Evolutionary conservation across 2,888 invertebrate genomes (phyloP).

Genomic region (Phaonia tiefii): DNA sequence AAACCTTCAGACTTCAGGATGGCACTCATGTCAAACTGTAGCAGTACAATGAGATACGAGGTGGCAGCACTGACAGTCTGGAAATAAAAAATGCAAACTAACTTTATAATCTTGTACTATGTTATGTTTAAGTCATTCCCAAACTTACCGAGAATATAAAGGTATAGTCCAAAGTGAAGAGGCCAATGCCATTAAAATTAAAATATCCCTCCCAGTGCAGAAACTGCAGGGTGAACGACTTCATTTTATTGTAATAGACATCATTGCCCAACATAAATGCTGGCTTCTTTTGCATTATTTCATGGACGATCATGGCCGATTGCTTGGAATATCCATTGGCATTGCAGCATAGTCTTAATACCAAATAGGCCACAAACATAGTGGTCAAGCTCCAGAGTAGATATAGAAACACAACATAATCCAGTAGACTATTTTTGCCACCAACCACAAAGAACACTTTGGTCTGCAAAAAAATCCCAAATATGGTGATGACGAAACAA

Average conservation of each 20-base stretch:
- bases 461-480: constrained; percentile 78
- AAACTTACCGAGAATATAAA: constrained; percentile 80
- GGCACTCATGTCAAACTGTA: constrained; percentile 79
- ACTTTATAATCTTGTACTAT: too few species aligned
- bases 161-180: constrained; percentile 80
- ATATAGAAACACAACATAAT: constrained; percentile 76
- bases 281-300: constrained; percentile 80
- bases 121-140: too few species aligned
- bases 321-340: constrained; percentile 77
- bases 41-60: constrained; percentile 80
- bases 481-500: constrained; percentile 78
- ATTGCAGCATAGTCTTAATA: constrained; percentile 77
- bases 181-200: constrained; percentile 79
- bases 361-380: constrained; percentile 76
- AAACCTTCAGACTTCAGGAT: constrained; percentile 76
- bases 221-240: constrained; percentile 79
- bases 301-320: constrained; percentile 80
- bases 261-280: constrained; percentile 80
- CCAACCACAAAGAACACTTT: constrained; percentile 78
- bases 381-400: constrained; percentile 77
- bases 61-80: constrained; percentile 80
- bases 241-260: constrained; percentile 80
- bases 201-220: constrained; percentile 80
- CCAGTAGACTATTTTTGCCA: constrained; percentile 74
- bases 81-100: constrained; percentile 49